phyloP scores from a whole-genome alignment of 2,113 vertebrate species.

The Channa argus region DNA sequence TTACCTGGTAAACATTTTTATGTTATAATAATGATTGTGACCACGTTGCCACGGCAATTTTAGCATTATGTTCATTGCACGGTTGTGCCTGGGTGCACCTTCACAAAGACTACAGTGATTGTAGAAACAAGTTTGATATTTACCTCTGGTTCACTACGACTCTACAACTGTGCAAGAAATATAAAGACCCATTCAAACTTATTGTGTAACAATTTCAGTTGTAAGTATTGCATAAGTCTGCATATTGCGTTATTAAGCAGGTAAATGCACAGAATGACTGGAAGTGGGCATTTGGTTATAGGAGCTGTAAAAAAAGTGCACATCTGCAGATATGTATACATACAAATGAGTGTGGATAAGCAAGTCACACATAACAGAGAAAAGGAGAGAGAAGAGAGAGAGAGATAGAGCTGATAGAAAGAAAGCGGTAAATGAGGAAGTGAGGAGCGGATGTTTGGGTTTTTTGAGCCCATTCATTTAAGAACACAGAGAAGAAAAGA shows the following conservation, averaged over 20 bases:
- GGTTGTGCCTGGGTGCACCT: neutral
- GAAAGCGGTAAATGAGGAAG: conserved; percentile 84
- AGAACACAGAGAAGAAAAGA: conserved; percentile 74
- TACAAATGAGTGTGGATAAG: conserved; percentile 1
- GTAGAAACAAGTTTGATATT: neutral
- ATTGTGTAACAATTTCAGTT: neutral
- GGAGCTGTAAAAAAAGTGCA: conserved; percentile 17
- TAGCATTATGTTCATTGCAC: neutral
- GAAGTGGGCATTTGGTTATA: conserved; percentile 6
- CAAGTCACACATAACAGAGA: conserved; percentile 28
- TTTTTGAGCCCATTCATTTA: conserved; percentile 86
- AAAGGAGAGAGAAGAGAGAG: conserved; percentile 36
- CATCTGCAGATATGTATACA: neutral
- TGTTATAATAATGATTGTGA: neutral
- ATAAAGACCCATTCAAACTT: neutral
- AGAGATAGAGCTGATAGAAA: conserved; percentile 65
- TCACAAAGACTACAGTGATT: neutral
- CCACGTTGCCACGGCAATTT: neutral
- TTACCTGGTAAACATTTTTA: neutral
- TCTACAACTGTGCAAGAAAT: neutral
- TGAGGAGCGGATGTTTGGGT: conserved; percentile 85
- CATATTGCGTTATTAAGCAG: conserved; percentile 7
- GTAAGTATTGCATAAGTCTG: neutral
- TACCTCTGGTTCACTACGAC: neutral
- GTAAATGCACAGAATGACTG: conserved; percentile 17